Base-by-base conservation (phyloP, 2,888 invertebrate genomes). In the Chorisops tibialis region DNA sequence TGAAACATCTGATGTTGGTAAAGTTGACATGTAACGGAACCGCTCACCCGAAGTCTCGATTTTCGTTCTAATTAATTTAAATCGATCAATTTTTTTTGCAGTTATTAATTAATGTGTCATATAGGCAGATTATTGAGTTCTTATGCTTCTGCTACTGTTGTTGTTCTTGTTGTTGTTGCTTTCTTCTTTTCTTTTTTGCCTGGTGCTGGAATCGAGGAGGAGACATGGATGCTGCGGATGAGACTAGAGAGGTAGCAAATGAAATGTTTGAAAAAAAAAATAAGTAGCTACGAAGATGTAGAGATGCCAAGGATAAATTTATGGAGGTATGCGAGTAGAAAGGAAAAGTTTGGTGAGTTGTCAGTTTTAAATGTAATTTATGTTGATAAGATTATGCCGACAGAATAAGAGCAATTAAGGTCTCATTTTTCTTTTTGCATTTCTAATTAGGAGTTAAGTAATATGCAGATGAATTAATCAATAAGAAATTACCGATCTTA, bases 21-120 rank as follows among this genome's bases (percentile, higher is more conserved):
- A 56, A 21, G 12, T 18, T 43, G 56, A 56, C 43, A 56, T 43
- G 56, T 43, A 30, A 18, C 56, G 12, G 35, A 43, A 21, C 45
- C 38, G 16, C 30, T 45, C 56, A 30, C 45, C 56, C 35, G 30
- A 45, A 56, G 24, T 43, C 43, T 56, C 56, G 45, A 56, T 56
- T 45, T 45, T 18, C 30, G 43, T 41, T 45, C 54, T 62, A 64
- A 64, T 64, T 64, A 62, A 64, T 64, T 64, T 64, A 64, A 64
- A 64, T 64, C 59, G 64, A 64, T 62, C 62, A 62, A 24, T 60
- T 60, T 60, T 24, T 24, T 60, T 60, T 60, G 21, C 59, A 59
- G 48, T 60, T 60, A 60, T 60, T 60, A 60, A 60, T 60, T 60
- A 60, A 50, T 60, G 41, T 60, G 59, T 60, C 59, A 60, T 60